Percentiles rank a stretch among this genome's conserved stretches.
Conservation (phyloP, 2,113 vertebrate genomes). For the Coptodon rendalli region DNA sequence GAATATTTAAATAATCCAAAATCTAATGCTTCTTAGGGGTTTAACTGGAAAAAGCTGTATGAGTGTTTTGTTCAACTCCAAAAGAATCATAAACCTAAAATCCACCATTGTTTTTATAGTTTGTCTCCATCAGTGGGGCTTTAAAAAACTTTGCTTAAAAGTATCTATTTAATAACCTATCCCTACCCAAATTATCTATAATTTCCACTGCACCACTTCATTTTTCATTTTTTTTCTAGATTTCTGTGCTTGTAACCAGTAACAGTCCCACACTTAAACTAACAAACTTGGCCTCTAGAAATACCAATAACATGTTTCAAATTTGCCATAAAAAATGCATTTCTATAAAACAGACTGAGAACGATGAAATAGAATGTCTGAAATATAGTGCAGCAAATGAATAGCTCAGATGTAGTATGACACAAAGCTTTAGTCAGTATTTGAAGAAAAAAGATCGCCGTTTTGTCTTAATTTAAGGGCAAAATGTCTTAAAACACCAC, state of each 20-base stretch:
- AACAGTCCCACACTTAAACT: neutral
- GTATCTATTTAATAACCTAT: neutral
- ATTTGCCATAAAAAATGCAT: neutral
- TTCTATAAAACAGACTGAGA: neutral
- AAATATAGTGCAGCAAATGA: neutral
- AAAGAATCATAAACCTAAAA: neutral
- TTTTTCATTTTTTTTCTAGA: neutral
- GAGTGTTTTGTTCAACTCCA: neutral
- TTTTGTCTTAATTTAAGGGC: neutral
- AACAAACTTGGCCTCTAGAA: neutral
- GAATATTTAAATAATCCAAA: neutral
- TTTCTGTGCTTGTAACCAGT: neutral
- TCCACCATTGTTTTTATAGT: neutral
- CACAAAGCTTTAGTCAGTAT: neutral
- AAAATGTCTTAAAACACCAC: neutral
- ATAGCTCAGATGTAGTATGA: neutral
- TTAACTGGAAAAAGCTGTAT: neutral
- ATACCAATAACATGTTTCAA: neutral
- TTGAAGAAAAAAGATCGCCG: neutral
- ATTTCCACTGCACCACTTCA: neutral
- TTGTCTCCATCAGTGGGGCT: neutral
- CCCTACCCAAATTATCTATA: neutral
- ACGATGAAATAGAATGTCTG: neutral
- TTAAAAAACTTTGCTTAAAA: neutral
- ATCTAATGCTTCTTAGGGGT: neutral